Evolutionary conservation across 2,113 vertebrate species (phyloP), one percentile per base, ranked within the genome.

Genomic region (Cyanistes caeruleus): DNA sequence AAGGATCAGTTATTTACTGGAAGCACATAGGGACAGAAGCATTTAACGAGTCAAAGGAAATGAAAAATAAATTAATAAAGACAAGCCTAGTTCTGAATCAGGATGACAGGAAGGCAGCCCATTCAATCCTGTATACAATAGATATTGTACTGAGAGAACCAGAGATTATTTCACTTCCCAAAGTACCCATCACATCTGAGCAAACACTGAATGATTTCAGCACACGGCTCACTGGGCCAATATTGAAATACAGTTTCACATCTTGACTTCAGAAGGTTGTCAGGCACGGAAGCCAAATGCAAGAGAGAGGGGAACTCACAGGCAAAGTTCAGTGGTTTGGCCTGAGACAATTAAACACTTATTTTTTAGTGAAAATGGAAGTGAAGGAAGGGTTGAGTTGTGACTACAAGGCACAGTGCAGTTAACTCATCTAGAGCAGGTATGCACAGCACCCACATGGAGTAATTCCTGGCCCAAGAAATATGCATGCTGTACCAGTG

Each of bases 161-260:
- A 95, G 86, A 87, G 58, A 77, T 77, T 77, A 90, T 91, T 95
- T 93, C 72, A 95, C 82, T 95, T 95, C 82, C 89, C 56, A 31
- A 33, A 39, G 39, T 78, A 88, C 51, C 31, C 90, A 80, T 35
- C 0, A 0, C 89, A 94, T 87, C 79, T 94, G 85, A 92, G 93
- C 59, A 96, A 97, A 95, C 82, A 93, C 7, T 35, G 88, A 79
- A 19, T 37, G 59, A 88, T 44, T 91, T 90, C 87, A 93, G 68
- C 59, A 86, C 25, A 77, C 37, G 63, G 56, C 48, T 87, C 62
- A 60, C 49, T 90, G 62, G 51, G 82, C 52, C 51, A 77, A n/a
- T 53, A 65, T 2, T 63, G 51, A 90, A 96, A 88, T 53, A 48
- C 12, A 74, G 49, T 58, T 85, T 83, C 75, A 68, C 28, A 81